Percentiles rank a stretch among this genome's conserved stretches.
Evolutionary conservation across 2,113 vertebrate species (phyloP).

Genomic region (Microtus richardsoni): DNA sequence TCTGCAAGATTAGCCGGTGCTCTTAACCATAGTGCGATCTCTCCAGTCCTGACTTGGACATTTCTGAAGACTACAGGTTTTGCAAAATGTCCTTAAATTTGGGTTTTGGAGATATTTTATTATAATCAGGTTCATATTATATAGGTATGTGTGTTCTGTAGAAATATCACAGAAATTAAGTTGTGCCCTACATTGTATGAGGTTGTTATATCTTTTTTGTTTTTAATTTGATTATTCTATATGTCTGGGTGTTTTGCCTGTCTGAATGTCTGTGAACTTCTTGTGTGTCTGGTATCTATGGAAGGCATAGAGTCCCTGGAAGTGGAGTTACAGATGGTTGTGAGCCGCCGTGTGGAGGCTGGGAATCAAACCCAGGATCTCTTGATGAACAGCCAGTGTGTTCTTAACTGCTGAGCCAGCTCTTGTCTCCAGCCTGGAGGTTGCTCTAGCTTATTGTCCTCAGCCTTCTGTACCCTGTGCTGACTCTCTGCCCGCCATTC

Average conservation of each 20-base stretch:
- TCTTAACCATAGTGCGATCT: neutral
- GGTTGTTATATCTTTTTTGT: neutral
- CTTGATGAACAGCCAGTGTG: neutral
- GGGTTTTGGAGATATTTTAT: neutral
- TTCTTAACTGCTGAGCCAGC: neutral
- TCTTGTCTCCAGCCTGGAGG: neutral
- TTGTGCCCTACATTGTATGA: neutral
- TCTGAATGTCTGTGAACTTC: neutral
- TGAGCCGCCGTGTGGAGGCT: neutral
- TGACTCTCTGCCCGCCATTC: neutral
- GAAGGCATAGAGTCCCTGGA: neutral
- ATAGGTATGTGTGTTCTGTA: neutral
- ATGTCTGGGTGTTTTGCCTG: neutral
- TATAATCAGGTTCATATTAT: neutral
- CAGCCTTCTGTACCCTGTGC: neutral
- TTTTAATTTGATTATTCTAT: neutral
- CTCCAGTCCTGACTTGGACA: neutral
- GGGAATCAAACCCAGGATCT: neutral
- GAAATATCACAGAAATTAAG: neutral
- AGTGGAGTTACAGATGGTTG: neutral
- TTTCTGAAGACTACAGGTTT: neutral
- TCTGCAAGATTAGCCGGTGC: neutral
- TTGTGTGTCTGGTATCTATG: neutral
- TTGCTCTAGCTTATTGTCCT: neutral
- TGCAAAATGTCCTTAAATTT: neutral